Conservation (phyloP, 2,113 vertebrate species). For the Siphamia tubifer region DNA sequence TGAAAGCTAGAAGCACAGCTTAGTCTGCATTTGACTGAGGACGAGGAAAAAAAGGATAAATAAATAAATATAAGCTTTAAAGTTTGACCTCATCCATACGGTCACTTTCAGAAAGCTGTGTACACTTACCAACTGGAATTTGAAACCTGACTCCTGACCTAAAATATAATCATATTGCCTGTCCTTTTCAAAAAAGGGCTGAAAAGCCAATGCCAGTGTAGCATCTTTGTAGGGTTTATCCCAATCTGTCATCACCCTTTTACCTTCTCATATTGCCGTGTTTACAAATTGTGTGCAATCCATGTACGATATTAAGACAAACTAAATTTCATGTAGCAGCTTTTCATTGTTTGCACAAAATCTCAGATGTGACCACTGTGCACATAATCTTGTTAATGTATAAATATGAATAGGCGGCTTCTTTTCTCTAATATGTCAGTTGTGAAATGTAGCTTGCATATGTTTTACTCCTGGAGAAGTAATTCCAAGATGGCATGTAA, state of each 20-base stretch:
- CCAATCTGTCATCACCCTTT: constrained; percentile 10
- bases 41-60: constrained; percentile 37
- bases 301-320: not conserved
- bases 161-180: constrained; percentile 41
- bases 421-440: constrained; percentile 25
- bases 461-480: constrained; percentile 14
- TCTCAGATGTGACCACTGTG: constrained; percentile 13
- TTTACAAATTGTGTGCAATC: constrained; percentile 18
- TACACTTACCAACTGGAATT: constrained; percentile 49
- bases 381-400: not conserved
- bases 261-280: constrained; percentile 2
- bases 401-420: not conserved
- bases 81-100: constrained; percentile 64
- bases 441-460: constrained; percentile 2
- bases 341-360: not conserved
- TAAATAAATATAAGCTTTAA: constrained; percentile 71
- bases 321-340: not conserved
- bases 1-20: constrained; percentile 68
- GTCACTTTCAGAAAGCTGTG: constrained; percentile 65
- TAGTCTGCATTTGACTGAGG: constrained; percentile 64
- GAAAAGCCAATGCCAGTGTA: not conserved
- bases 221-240: constrained; percentile 16
- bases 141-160: constrained; percentile 59
- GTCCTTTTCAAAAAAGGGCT: not conserved
- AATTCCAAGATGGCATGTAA: constrained; percentile 26